Evolutionary conservation across 1,140 invertebrate genomes (phyloP).

Genomic region (Sycobia sp.): DNA sequence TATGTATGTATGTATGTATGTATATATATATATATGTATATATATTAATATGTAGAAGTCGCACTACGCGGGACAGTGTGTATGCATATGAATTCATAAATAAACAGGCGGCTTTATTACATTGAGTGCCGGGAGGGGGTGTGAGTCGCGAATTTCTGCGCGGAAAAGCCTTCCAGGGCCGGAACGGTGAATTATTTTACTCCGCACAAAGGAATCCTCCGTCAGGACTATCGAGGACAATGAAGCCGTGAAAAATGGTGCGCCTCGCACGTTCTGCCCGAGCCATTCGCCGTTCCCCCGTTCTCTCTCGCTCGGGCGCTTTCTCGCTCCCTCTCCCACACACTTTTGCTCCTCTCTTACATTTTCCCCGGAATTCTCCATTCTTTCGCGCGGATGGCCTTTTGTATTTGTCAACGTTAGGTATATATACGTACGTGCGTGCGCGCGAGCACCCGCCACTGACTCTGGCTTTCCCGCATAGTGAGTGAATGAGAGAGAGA

Average conservation of each 20-base stretch:
- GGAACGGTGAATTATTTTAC: slow-evolving; percentile 41
- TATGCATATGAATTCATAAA: slow-evolving; percentile 34
- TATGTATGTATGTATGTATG: no score
- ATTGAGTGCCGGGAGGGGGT: background rate
- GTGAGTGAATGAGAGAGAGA: no score
- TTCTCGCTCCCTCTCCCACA: background rate
- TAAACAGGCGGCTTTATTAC: slow-evolving; percentile 32
- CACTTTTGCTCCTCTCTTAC: slow-evolving; percentile 22
- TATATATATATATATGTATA: no score
- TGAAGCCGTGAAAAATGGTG: slow-evolving; percentile 50
- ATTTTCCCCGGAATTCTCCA: slow-evolving; percentile 33
- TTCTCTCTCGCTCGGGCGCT: background rate
- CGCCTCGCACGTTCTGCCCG: slow-evolving; percentile 36
- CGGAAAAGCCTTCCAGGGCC: background rate
- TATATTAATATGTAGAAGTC: no score
- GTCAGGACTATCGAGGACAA: slow-evolving; percentile 46
- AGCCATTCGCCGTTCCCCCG: slow-evolving; percentile 32
- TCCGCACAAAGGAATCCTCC: slow-evolving; percentile 44
- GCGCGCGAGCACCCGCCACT: background rate
- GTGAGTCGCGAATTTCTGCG: slow-evolving; percentile 14
- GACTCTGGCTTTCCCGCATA: background rate
- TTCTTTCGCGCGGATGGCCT: slow-evolving; percentile 39
- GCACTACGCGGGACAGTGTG: no score
- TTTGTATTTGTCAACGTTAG: slow-evolving; percentile 42
- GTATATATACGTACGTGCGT: background rate